Conservation (phyloP, 2,888 invertebrate species). For the Melieria picta region DNA sequence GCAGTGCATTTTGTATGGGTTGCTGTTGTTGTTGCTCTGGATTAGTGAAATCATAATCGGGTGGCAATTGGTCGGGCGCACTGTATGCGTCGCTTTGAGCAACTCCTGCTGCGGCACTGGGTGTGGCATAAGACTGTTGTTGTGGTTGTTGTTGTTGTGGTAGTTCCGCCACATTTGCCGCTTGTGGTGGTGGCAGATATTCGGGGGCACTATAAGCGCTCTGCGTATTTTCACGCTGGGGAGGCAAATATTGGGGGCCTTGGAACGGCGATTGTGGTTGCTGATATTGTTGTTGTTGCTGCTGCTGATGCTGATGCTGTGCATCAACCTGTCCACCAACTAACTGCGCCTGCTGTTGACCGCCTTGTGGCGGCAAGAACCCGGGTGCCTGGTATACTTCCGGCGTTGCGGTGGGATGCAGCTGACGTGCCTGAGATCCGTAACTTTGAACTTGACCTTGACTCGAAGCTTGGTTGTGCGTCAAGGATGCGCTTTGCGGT, state of each 20-base stretch:
- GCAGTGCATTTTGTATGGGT: not conserved
- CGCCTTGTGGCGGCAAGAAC: not conserved
- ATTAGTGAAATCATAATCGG: constrained; percentile 3
- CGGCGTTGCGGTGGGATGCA: not conserved
- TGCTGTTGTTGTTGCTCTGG: not conserved
- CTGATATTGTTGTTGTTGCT: constrained; percentile 2
- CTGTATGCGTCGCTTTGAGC: not conserved
- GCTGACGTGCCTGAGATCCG: not conserved
- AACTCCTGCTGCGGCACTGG: not conserved
- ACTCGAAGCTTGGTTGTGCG: not conserved
- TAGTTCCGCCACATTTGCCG: not conserved
- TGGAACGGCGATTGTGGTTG: not conserved
- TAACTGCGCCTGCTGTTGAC: too few species aligned
- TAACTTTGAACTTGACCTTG: not conserved
- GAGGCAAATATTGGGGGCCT: constrained; percentile 22
- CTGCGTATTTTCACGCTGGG: not conserved
- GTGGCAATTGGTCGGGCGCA: constrained; percentile 22
- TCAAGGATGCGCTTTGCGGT: not conserved
- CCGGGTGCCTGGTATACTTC: not conserved
- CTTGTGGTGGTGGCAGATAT: constrained; percentile 16
- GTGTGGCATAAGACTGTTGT: too few species aligned
- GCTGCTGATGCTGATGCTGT: not conserved
- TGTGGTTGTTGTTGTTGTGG: not conserved
- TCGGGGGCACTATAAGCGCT: not conserved
- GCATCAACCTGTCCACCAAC: not conserved